Conservation (phyloP, 2,888 invertebrate species). For the Apantesis nais region DNA sequence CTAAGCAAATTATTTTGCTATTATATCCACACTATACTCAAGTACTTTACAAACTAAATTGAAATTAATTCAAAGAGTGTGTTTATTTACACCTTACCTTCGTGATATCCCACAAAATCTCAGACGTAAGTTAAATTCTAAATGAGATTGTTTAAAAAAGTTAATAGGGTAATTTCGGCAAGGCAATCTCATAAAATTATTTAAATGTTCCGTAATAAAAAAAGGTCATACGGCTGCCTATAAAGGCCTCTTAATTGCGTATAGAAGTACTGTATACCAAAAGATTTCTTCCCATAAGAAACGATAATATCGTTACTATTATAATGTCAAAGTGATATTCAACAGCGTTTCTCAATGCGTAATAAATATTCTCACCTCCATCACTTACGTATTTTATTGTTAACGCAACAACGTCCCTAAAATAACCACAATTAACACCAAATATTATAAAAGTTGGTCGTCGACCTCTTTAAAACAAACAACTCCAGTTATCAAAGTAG, state of each 20-base stretch:
- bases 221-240: constrained; percentile 74
- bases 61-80: not conserved
- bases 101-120: constrained; percentile 42
- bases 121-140: constrained; percentile 57
- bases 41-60: not conserved
- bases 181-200: constrained; percentile 82
- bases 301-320: constrained; percentile 28
- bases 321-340: constrained; percentile 5
- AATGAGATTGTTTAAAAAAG: constrained; percentile 71
- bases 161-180: constrained; percentile 75
- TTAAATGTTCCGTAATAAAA: constrained; percentile 80
- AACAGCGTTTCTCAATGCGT: not conserved
- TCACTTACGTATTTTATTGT: not conserved
- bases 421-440: constrained; percentile 5
- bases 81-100: not conserved
- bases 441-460: constrained; percentile 28
- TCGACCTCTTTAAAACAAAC: constrained; percentile 53
- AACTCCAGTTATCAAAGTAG: constrained; percentile 55
- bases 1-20: not conserved
- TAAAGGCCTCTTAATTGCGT: constrained; percentile 76
- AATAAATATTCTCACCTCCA: not conserved
- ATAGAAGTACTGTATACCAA: constrained; percentile 46
- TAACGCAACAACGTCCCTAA: constrained; percentile 10
- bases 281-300: constrained; percentile 44
- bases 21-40: not conserved